Base-by-base conservation (phyloP, 2,888 invertebrate genomes). In the Biston betularia region DNA sequence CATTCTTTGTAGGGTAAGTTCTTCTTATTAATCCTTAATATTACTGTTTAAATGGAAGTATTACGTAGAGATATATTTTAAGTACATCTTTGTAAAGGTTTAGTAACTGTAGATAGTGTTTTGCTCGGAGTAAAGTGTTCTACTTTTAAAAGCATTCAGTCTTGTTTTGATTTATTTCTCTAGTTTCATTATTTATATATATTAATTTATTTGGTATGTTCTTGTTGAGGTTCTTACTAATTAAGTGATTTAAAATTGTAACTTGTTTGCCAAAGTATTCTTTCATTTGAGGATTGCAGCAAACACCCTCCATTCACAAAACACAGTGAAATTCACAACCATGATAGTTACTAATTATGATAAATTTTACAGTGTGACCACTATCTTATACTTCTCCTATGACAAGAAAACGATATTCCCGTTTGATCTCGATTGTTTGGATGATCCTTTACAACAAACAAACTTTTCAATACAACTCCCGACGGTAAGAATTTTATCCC, bases 1-100 rank as follows among this genome's bases (percentile, higher is more conserved):
- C 92, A n/a, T 92, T 93, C 83, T 62, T 90, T 49, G 70, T 88
- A 75, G 93, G 93, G 93, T 93, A 82, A 90, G 92, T 58, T 53
- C 35, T 1, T 12, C 12, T 38, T 38, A 38, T 38, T 38, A 46
- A 6, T 46, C 14, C n/a, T 38, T 4, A 52, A 52, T 24, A 24
- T 38, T 15, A 24, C 24, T 24, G 4, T 10, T 48, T 24, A 5
- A 48, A 48, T 8, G 34, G n/a, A 34, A 34, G 8, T 50, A 34
- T n/a, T n/a, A 34, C n/a, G 8, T 12, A 49, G 24, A 49, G 15
- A 34, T 49, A 8, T 10, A 11, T 9, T 4, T 33, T 10, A 5
- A 48, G 5, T 33, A 5, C 24, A 48, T 6, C 24, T 7, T 0
- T 24, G 10, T 24, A 11, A 24, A 48, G 6, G 24, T 10, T 10